Conservation (phyloP, 2,113 vertebrate species). For the Dendrocopos noguchii region DNA sequence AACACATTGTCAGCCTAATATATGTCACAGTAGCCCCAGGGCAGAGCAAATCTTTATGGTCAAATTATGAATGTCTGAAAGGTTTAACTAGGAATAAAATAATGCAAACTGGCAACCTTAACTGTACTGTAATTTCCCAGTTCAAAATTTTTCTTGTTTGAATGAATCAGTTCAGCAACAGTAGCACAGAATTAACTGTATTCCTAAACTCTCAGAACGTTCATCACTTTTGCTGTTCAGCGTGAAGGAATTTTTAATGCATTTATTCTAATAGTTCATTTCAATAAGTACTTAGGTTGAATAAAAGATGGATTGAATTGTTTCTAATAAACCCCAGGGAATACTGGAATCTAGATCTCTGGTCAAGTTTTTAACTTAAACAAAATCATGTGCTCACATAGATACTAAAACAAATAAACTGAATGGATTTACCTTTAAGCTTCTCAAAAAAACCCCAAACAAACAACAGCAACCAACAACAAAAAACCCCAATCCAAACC, state of each 20-base stretch:
- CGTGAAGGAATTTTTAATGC: background rate
- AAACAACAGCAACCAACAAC: too few species aligned
- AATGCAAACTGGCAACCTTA: conserved; percentile 43
- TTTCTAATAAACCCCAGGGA: background rate
- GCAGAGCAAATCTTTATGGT: conserved; percentile 47
- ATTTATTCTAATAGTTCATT: conserved; percentile 30
- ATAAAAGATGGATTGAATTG: background rate
- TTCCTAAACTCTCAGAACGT: background rate
- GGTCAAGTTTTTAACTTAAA: background rate
- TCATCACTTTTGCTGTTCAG: conserved; percentile 22
- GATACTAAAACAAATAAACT: background rate
- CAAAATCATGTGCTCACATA: background rate
- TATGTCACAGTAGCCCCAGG: conserved; percentile 31
- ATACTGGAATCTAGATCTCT: background rate
- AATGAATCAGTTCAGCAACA: background rate
- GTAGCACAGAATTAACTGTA: background rate
- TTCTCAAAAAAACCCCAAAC: background rate
- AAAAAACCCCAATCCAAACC: too few species aligned
- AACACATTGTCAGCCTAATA: conserved; percentile 40
- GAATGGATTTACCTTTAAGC: background rate
- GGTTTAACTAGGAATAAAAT: conserved; percentile 45
- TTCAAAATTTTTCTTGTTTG: background rate
- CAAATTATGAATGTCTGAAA: conserved; percentile 53
- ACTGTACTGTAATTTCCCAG: conserved; percentile 33
- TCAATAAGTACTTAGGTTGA: background rate